Base-by-base conservation (phyloP, 2,888 invertebrate species). In the Ceraclea dissimilis region DNA sequence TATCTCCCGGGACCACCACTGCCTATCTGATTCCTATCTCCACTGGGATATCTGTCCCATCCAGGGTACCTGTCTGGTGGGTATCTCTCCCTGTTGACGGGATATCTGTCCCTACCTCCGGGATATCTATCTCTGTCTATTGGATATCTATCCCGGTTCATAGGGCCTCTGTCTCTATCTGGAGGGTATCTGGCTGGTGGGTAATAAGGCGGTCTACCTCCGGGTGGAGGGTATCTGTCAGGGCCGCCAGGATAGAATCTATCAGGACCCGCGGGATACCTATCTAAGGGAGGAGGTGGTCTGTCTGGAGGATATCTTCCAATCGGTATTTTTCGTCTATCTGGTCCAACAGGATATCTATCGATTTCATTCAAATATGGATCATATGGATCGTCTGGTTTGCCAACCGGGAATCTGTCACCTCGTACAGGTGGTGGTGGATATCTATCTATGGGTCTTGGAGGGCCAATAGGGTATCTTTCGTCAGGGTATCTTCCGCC, bases 31-130 rank as follows among this genome's bases (percentile, higher is more conserved):
- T 68, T 71, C 51, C 71, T 64, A 48, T 71, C 71, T 51, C 63
- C 65, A 26, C 65, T 64, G 2, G 82, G 81, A 75, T 79, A 81
- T 68, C 80, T 77, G 64, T 79, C 78, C 67, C 77, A 75, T 64
- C 75, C 72, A 50, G 78, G 77, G 66, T 76, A 76, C 63, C 78
- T 74, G 64, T 76, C 76, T 2, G 61, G 61, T 49, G 65, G 68
- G 60, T 65, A 61, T 61, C 62, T 62, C 39, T 65, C 65, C 22
- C 63, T 66, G 18, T 65, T 67, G n/a, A 65, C 58, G 49, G 65
- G 67, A 58, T 64, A 60, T 58, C 61, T 59, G 34, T 64, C 64
- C 60, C 75, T 71, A 64, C 77, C 76, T 6, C 76, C 73, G 48
- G 77, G 78, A 65, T 79, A 80, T 63, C 79, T 72, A 54, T 73